Evolutionary conservation across 2,113 vertebrate species (phyloP), one percentile per base, ranked within the genome.

Genomic region (Ameiurus melas): DNA sequence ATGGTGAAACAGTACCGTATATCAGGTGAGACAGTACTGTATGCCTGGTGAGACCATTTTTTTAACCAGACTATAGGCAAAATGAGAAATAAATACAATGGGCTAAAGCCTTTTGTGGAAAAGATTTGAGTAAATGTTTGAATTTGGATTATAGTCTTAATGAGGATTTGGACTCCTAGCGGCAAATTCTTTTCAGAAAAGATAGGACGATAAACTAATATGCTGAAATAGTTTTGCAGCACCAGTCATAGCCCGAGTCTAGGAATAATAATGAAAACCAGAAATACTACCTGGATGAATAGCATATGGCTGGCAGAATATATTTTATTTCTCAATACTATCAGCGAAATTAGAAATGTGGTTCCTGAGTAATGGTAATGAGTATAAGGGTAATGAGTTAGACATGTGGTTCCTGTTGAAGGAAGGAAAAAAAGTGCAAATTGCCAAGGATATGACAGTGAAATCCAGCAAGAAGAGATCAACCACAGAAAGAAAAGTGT

Each of bases 381-480:
- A 36, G 36, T 36, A 36, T 36, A 36, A 1, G 36, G 36, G 36
- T 36, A 36, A 4, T 43, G 39, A 43, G 39, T 51, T 77, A 51
- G 43, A 43, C 39, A 90, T 85, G 88, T 88, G 89, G 90, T 93
- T 93, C 91, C 80, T 89, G 79, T 90, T 88, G 83, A 90, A 88
- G 90, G 87, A 91, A 86, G 83, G 85, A 90, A 91, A 89, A 47
- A 91, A 87, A 89, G 92, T 92, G 91, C 93, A 93, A 93, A 94
- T 93, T 91, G 6, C 87, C n/a, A 55, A 85, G 89, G 82, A 90
- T 88, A 78, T 92, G 90, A 92, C 91, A 30, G 91, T 30, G 36
- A 47, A 66, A 79, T 90, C 89, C 90, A 89, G 81, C 64, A 84
- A 88, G 83, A 62, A 51, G 91, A 86, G n/a, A 17, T 47, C 89